These are phyloP conservation scores for Hydrolagus colliei DNA, from an alignment of 2,797 vertebrate species.

Conservation along the genomic window DNA sequence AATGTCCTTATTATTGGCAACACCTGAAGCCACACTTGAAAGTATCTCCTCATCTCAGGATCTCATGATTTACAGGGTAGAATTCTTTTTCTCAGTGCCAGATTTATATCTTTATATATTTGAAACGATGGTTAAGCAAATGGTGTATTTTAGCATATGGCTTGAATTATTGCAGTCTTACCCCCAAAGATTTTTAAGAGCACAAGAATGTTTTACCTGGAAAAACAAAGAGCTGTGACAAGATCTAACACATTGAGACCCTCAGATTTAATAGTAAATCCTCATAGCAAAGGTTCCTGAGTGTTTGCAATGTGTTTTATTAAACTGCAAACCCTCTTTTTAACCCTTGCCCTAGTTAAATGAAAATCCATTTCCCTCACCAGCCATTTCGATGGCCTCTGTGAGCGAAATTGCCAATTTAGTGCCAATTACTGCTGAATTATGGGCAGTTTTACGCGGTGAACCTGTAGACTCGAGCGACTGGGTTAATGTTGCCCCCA, in stretches of 20 bases:
- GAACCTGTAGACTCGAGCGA: background rate
- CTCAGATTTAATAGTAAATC: background rate
- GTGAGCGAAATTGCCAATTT: background rate
- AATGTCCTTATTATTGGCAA: too few species aligned
- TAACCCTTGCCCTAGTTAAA: background rate
- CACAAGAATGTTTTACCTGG: background rate
- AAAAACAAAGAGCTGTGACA: background rate
- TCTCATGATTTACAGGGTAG: too few species aligned
- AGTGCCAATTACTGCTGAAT: background rate
- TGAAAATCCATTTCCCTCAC: background rate
- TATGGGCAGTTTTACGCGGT: background rate
- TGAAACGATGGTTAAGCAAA: too few species aligned
- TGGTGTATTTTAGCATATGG: too few species aligned
- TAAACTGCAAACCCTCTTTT: constrained; percentile 10
- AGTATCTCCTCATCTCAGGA: too few species aligned
- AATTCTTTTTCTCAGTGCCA: too few species aligned
- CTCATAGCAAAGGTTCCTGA: background rate
- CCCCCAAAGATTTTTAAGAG: background rate
- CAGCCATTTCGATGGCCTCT: background rate
- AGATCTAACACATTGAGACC: background rate
- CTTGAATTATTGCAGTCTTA: too few species aligned
- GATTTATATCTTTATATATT: too few species aligned
- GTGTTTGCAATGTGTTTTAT: background rate
- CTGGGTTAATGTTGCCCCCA: background rate
- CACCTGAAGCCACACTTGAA: too few species aligned